These are phyloP conservation scores for Bucco capensis DNA, from an alignment of 2,113 vertebrate species.

Conservation along the genomic window DNA sequence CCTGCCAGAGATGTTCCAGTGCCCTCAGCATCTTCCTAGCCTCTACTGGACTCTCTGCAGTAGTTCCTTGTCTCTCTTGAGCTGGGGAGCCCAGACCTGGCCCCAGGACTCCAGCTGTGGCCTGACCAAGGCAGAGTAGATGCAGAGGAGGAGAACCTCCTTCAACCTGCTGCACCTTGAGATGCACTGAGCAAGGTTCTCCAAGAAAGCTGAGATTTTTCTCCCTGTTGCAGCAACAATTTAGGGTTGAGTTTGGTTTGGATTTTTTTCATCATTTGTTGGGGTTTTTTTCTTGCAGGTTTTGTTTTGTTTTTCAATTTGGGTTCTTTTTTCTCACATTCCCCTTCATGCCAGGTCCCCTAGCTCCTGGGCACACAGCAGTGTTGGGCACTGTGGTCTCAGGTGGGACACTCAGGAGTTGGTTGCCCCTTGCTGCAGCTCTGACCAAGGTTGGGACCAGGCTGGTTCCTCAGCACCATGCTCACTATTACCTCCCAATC, in stretches of 20 bases:
- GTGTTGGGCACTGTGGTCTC: fast-evolving
- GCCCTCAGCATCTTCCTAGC: too few relatives aligned
- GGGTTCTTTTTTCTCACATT: too few relatives aligned
- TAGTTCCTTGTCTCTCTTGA: too few relatives aligned
- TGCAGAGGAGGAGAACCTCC: too few relatives aligned
- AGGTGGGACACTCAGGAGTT: neutral
- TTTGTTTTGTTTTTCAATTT: neutral
- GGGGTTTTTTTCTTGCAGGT: neutral
- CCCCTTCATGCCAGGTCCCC: fast-evolving
- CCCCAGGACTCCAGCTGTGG: too few relatives aligned
- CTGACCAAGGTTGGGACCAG: neutral
- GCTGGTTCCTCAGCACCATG: fast-evolving
- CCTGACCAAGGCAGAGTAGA: too few relatives aligned
- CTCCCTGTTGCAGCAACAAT: neutral
- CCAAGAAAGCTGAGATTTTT: neutral
- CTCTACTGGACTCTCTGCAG: too few relatives aligned
- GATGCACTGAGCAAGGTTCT: neutral
- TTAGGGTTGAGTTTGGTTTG: neutral
- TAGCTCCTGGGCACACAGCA: fast-evolving
- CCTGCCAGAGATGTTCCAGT: too few relatives aligned
- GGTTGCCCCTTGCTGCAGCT: fast-evolving
- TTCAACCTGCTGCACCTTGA: too few relatives aligned
- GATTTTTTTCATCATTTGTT: too few relatives aligned
- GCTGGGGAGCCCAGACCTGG: too few relatives aligned
- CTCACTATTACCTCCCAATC: fast-evolving